Evolutionary conservation across 2,888 invertebrate genomes (phyloP), one percentile per base, ranked within the genome.

Genomic region (Chamaedrilus cognettii): DNA sequence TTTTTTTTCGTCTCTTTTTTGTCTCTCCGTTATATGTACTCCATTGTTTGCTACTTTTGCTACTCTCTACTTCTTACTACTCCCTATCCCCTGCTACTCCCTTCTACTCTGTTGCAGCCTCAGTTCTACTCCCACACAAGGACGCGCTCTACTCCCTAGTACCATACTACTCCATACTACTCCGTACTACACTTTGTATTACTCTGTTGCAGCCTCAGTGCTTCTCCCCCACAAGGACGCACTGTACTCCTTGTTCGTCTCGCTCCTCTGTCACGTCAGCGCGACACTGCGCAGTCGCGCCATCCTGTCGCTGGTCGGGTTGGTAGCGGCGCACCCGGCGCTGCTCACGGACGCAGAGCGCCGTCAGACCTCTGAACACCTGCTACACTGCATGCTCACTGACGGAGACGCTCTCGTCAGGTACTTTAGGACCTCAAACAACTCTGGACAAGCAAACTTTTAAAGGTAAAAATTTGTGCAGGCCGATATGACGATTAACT

Each of bases 391-490:
- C 2, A 52, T 61, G 11, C 61, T 69, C 32, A 34, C 30, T 28
- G 72, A 72, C 50, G 11, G 15, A 19, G 69, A 72, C 57, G 15
- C 52, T 15, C 23, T 35, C 5, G 69, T 71, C 52, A 69, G 66
- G 72, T 72, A 42, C 19, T 42, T 42, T 42, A 19, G 11, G 19
- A 42, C 11, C 11, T 42, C 11, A 42, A 42, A 15, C 11, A 19
- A 42, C 19, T 15, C 19, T 42, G 11, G 19, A 42, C 19, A 15
- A 42, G 11, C 11, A 42, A 42, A 42, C 42, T 11, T 42, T 42
- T 42, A 42, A 42, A 42, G 19, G 11, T 11, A 42, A 15, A 42
- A 42, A 42, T 15, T 42, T 42, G 19, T 42, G 19, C 11, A 42
- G 19, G 11, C 19, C 19, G 11, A 42, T n/a, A n/a, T n/a, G n/a